phyloP scores from a whole-genome alignment of 2,888 invertebrate species.

The Dolichomitus sp. region DNA sequence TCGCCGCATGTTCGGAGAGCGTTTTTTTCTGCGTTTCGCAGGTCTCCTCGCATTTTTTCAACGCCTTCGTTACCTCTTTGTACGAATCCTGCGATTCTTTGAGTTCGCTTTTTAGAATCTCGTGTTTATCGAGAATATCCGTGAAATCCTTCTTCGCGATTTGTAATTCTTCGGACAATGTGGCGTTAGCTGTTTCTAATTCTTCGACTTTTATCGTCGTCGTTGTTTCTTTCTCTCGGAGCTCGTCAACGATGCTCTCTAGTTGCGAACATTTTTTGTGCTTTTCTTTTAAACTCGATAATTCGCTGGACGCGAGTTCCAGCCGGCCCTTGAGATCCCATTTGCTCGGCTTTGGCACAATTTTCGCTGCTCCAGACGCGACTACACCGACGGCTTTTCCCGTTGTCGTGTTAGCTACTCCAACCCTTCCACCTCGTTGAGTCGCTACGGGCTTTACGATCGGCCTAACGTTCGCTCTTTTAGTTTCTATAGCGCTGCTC shows the following conservation, averaged over 20 bases:
- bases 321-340: slow-evolving; percentile 83
- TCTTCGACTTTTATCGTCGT: slow-evolving; percentile 73
- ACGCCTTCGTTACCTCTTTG: slow-evolving; percentile 56
- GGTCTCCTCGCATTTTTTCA: slow-evolving; percentile 87
- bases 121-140: slow-evolving; percentile 86
- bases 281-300: slow-evolving; percentile 89
- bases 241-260: slow-evolving; percentile 70
- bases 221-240: slow-evolving; percentile 70
- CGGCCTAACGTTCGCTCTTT: slow-evolving; percentile 74
- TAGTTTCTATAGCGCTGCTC: slow-evolving; percentile 70
- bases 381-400: slow-evolving; percentile 76
- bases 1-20: slow-evolving; percentile 65
- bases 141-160: slow-evolving; percentile 87
- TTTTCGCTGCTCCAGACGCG: slow-evolving; percentile 72
- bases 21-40: slow-evolving; percentile 85
- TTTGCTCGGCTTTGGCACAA: slow-evolving; percentile 76
- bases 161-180: slow-evolving; percentile 89
- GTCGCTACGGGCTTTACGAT: slow-evolving; percentile 57
- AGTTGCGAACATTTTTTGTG: slow-evolving; percentile 88
- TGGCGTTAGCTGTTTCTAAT: slow-evolving; percentile 79
- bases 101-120: slow-evolving; percentile 73
- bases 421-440: slow-evolving; percentile 76
- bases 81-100: slow-evolving; percentile 87
- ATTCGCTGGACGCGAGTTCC: slow-evolving; percentile 86
- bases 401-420: slow-evolving; percentile 24